Conservation (phyloP, 2,888 invertebrate genomes). For the Coenonympha arcania region DNA sequence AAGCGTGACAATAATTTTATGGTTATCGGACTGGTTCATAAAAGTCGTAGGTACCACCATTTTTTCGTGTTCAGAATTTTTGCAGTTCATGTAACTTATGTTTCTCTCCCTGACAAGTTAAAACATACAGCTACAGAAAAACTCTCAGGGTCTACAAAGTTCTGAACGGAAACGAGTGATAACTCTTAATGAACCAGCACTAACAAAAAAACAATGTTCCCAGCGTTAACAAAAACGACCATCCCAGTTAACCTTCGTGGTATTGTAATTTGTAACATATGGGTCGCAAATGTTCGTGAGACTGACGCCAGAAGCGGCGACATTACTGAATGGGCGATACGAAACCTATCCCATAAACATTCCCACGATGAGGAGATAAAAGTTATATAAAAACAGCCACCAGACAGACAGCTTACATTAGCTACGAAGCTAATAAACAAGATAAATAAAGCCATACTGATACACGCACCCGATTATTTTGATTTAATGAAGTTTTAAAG, state of each 20-base stretch:
- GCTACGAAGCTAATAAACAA: constrained; percentile 1
- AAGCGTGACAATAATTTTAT: too few species aligned
- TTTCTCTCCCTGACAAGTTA: too few species aligned
- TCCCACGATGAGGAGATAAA: constrained; percentile 63
- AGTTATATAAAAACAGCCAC: constrained; percentile 41
- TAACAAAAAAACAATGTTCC: too few species aligned
- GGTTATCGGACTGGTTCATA: too few species aligned
- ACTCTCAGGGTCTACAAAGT: constrained; percentile 21
- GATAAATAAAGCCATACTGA: constrained; percentile 3
- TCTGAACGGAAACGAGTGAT: constrained; percentile 3
- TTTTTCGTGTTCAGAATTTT: too few species aligned
- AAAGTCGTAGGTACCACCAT: too few species aligned
- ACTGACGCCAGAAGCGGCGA: constrained; percentile 31
- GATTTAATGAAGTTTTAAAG: constrained; percentile 13
- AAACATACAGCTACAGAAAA: too few species aligned
- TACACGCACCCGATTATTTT: background rate
- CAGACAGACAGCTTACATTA: constrained; percentile 15
- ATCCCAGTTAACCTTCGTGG: constrained; percentile 1
- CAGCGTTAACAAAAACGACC: constrained; percentile 2
- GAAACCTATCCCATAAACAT: constrained; percentile 49
- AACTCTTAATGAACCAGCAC: constrained; percentile 2
- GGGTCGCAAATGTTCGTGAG: constrained; percentile 64
- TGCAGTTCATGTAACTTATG: too few species aligned
- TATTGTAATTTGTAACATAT: constrained; percentile 38
- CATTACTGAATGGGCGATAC: constrained; percentile 59